Conservation (phyloP, 1,140 invertebrate species). For the Bombus breviceps region DNA sequence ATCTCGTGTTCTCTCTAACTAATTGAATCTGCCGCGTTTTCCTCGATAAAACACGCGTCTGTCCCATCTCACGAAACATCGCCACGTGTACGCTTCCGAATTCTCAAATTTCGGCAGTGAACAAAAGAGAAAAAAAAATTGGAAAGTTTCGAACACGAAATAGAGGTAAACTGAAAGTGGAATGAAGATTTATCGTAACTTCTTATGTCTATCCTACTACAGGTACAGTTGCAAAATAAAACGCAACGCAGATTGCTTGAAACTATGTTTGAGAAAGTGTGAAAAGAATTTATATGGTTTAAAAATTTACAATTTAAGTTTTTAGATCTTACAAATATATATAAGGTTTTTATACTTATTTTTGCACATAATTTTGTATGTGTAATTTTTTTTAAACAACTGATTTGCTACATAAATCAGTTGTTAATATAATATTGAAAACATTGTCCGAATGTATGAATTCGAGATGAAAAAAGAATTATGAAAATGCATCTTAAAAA, state of each 20-base stretch:
- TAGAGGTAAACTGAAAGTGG: neutral
- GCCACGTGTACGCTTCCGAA: neutral
- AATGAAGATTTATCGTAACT: neutral
- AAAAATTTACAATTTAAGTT: too few species aligned
- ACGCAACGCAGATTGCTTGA: neutral
- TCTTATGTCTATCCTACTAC: neutral
- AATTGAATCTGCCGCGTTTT: slow-evolving; percentile 32
- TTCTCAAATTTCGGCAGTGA: neutral
- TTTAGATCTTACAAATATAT: too few species aligned
- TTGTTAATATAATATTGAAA: too few species aligned
- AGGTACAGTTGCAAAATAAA: neutral
- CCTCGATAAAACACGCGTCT: neutral
- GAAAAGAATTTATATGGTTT: neutral
- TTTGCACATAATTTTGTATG: too few species aligned
- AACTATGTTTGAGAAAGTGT: neutral
- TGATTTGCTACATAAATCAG: too few species aligned
- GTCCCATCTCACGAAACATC: neutral
- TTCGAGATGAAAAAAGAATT: too few species aligned
- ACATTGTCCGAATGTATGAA: too few species aligned
- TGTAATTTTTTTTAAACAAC: too few species aligned
- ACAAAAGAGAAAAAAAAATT: neutral
- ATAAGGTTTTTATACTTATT: too few species aligned
- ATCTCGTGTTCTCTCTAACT: slow-evolving; percentile 27
- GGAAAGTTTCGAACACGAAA: neutral
- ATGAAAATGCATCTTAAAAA: too few species aligned